Evolutionary conservation across 1,140 invertebrate genomes (phyloP), one percentile per base, ranked within the genome.

Genomic region (Penaeus chinensis): DNA sequence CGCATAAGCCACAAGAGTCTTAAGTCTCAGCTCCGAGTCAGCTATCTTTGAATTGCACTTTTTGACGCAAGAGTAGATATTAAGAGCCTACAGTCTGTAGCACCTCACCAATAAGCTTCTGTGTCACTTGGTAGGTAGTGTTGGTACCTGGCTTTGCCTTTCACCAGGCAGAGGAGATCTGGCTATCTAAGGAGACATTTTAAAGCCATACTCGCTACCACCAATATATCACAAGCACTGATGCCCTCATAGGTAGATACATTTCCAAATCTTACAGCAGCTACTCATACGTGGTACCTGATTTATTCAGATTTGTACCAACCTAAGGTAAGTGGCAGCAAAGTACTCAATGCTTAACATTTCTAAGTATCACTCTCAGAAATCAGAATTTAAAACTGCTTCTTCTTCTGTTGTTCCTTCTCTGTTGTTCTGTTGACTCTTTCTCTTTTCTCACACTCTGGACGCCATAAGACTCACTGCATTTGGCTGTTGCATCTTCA

Each of bases 31-130:
- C 85, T 86, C 85, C 85, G 85, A 87, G 80, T 87, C 79, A 82
- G 86, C 86, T 87, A 87, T 82, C 86, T 87, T 87, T 87, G 86
- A 87, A 87, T 87, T 87, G 86, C 86, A 87, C 86, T 87, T 87
- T 87, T 87, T 81, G 86, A 87, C 78, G 86, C 86, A 87, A 87
- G 80, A 87, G 86, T 87, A 83, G 78, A 87, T 87, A 87, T 61
- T 87, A 37, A 82, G 86, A 87, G 86, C 80, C 69, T 82, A 63
- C 65, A 87, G 86, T 83, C 86, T 87, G 80, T 87, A 87, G 86
- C 86, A 87, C 86, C 86, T 87, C 86, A 82, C 86, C 86, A 82
- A 87, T 83, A 82, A 77, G 66, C 80, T 76, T 87, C 32, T 83
- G 80, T 82, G 86, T 87, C 80, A 82, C 80, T 87, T 82, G 80